Percentiles rank a stretch among this genome's conserved stretches.
Evolutionary conservation across 2,888 invertebrate genomes (phyloP).

Genomic region (Amblyjoppa fuscipennis): DNA sequence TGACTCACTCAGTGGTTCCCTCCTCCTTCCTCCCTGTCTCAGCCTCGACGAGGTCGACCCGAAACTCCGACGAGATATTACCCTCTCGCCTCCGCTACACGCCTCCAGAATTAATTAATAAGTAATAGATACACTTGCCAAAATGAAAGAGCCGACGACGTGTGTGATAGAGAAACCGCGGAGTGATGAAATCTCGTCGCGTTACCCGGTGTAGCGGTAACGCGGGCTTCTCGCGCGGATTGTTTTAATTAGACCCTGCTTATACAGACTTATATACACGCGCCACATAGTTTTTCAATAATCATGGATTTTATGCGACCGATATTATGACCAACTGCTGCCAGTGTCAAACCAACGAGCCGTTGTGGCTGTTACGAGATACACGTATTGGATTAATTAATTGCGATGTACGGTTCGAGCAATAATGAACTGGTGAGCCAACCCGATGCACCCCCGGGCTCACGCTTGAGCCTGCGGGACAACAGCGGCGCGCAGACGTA

Average conservation of each 20-base stretch:
- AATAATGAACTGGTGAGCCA: constrained; percentile 64
- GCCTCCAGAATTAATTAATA: constrained; percentile 59
- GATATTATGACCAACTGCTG: constrained; percentile 33
- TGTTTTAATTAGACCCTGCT: constrained; percentile 50
- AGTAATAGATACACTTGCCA: constrained; percentile 30
- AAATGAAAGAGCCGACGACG: constrained; percentile 20
- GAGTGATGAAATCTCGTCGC: constrained; percentile 28
- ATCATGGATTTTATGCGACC: constrained; percentile 49
- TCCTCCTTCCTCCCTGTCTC: background rate
- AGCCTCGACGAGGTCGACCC: constrained; percentile 40
- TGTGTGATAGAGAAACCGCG: constrained; percentile 13
- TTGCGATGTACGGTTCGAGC: constrained; percentile 57
- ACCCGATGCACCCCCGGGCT: background rate
- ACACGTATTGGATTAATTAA: constrained; percentile 60
- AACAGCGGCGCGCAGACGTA: constrained; percentile 44
- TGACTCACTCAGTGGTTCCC: constrained; percentile 30
- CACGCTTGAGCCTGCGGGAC: constrained; percentile 33
- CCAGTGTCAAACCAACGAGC: constrained; percentile 11
- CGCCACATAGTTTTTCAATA: constrained; percentile 53
- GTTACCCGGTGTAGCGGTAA: background rate
- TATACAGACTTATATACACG: constrained; percentile 7
- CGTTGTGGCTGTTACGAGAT: constrained; percentile 23
- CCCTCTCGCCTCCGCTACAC: constrained; percentile 24
- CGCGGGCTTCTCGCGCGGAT: background rate
- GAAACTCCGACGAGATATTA: constrained; percentile 55